Percentiles rank a stretch among this genome's conserved stretches.
Evolutionary conservation across 2,797 vertebrate species (phyloP).

Genomic region (Notoglanidium macrostoma): DNA sequence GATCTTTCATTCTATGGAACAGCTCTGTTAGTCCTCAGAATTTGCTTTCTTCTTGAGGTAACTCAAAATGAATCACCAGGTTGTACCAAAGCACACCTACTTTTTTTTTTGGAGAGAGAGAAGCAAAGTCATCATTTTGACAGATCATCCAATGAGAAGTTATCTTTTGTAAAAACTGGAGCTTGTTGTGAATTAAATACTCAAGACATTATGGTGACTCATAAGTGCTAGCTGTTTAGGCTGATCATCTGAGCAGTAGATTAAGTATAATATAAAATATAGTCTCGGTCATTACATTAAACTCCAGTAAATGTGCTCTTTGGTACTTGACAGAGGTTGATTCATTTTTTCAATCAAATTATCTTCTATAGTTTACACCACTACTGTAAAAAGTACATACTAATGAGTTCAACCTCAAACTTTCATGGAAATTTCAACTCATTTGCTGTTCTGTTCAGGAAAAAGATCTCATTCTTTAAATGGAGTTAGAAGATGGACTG

Average conservation of each 20-base stretch:
- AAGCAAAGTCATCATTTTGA: conserved; percentile 71
- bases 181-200: conserved; percentile 69
- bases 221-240: not conserved
- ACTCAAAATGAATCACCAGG: not conserved
- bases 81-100: conserved; percentile 53
- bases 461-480: not conserved
- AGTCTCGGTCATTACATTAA: not conserved
- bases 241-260: not conserved
- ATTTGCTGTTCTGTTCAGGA: not conserved
- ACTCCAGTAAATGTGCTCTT: not conserved
- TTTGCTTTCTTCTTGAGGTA: not conserved
- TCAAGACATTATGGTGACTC: not conserved
- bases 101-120: conserved; percentile 60
- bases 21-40: not conserved
- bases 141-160: conserved; percentile 75
- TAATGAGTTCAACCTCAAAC: not conserved
- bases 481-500: not conserved
- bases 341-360: not conserved
- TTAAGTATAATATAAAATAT: not conserved
- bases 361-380: not conserved
- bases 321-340: not conserved
- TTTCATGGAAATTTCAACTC: not conserved
- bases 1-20: not conserved
- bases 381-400: not conserved
- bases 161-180: conserved; percentile 74